These are phyloP conservation scores for Limenitis camilla DNA, from an alignment of 2,888 invertebrate genomes.

Conservation along the genomic window DNA sequence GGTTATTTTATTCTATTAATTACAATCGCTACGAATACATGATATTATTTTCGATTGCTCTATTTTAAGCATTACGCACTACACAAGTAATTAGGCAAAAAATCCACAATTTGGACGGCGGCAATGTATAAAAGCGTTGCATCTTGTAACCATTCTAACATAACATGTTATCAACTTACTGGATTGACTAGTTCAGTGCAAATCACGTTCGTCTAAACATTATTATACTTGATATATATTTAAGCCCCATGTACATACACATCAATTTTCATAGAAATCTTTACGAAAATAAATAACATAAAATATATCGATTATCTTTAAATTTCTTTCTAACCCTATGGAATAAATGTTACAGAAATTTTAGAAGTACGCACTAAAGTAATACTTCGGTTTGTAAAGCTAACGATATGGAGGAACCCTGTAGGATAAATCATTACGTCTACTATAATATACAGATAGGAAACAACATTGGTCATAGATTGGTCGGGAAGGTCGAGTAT, in stretches of 20 bases:
- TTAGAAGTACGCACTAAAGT: constrained; percentile 54
- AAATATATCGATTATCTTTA: constrained; percentile 42
- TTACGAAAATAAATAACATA: constrained; percentile 27
- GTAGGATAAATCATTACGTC: constrained; percentile 65
- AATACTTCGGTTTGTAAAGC: constrained; percentile 71
- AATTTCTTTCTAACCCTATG: constrained; percentile 53
- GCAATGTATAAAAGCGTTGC: constrained; percentile 43
- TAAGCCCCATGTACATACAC: constrained; percentile 10
- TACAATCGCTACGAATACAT: too few species aligned
- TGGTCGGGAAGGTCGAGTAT: constrained; percentile 53
- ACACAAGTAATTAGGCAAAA: constrained; percentile 14
- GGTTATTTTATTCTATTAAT: too few species aligned
- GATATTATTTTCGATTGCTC: background rate
- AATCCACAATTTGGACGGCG: constrained; percentile 42
- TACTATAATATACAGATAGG: constrained; percentile 54
- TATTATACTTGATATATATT: constrained; percentile 15
- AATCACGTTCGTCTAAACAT: constrained; percentile 15
- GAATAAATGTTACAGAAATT: constrained; percentile 64
- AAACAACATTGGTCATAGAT: constrained; percentile 60
- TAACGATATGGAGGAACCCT: constrained; percentile 75
- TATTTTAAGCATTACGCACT: constrained; percentile 11
- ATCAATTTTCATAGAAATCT: constrained; percentile 21
- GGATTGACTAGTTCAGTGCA: constrained; percentile 24
- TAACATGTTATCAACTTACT: constrained; percentile 18
- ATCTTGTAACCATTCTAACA: constrained; percentile 15